Conservation (phyloP, 2,113 vertebrate genomes). For the Cynopterus brachyotis region DNA sequence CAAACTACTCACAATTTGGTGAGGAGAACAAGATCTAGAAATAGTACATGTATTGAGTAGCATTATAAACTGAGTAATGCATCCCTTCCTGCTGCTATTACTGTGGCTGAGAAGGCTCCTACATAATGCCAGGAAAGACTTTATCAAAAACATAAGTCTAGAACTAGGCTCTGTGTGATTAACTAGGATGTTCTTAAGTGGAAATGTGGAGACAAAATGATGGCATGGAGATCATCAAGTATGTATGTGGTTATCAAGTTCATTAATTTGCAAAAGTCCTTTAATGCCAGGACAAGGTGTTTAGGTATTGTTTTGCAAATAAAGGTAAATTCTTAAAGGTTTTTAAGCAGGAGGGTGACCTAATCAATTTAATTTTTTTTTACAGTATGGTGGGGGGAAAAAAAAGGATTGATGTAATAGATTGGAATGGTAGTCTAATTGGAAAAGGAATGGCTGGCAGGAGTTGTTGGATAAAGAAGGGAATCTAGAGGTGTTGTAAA, state of each 20-base stretch:
- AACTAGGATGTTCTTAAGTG: not conserved
- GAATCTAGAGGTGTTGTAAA: not conserved
- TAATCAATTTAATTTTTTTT: not conserved
- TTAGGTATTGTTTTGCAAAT: slow-evolving; percentile 34
- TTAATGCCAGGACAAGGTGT: not conserved
- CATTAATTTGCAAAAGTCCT: not conserved
- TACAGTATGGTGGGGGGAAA: not conserved
- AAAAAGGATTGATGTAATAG: not conserved
- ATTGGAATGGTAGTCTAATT: not conserved
- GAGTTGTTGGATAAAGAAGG: not conserved
- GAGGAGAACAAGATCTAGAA: not conserved
- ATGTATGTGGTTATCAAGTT: not conserved
- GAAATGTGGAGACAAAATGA: not conserved
- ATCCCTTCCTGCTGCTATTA: not conserved
- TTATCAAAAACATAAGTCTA: not conserved
- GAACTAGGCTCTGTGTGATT: not conserved
- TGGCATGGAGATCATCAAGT: not conserved
- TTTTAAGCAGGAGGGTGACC: not conserved
- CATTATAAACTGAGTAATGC: not conserved
- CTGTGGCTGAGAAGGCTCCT: not conserved
- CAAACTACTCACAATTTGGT: not conserved
- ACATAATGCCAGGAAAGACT: not conserved
- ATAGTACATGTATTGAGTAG: not conserved
- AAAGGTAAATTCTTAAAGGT: not conserved
- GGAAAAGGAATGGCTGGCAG: not conserved